Evolutionary conservation across 2,113 vertebrate genomes (phyloP), one percentile per base, ranked within the genome.

Genomic region (Gnathonemus longibarbis): DNA sequence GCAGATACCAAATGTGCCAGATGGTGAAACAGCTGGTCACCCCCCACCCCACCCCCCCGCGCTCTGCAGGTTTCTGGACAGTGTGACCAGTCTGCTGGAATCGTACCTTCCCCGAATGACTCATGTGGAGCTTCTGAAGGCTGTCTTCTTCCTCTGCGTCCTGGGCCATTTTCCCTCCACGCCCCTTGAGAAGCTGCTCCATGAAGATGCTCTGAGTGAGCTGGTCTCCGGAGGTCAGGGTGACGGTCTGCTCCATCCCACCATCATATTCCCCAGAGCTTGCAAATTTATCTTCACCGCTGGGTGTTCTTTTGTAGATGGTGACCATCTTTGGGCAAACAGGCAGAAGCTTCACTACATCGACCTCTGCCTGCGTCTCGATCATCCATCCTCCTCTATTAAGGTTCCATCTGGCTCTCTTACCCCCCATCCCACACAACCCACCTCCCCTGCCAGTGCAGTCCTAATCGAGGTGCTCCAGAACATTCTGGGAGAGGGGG

Each of bases 311-410:
- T 89, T 89, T 91, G 84, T 90, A 96, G 95, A 9, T 87, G 88
- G 89, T 3, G 74, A 27, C 13, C 77, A 84, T 46, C 56, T 24
- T 74, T 90, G 27, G 42, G 90, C 35, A 7, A 92, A 92, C 0
- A 84, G 94, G 89, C 42, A 1, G 11, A 96, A 95, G 95, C 92
- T 98, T 90, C 92, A 5, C 56, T 92, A 0, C 0, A 92, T 99
- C 90, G 94, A 95, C 77, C 9, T 95, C 17, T 99, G 98, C 92
- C 92, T 98, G 90, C 94, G 95, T 50, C 93, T 99, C 2, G 98
- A 99, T 50, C 90, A 91, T 6, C 94, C 95, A 91, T 90, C 93
- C 19, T 94, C 95, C 88, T 89, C 89, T 70, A 48, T 50, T 80
- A 1, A 88, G 70, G 74, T 90, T 90, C 88, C 91, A 0, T 0